These are phyloP conservation scores for Lamellibrachia columna DNA, from an alignment of 2,888 invertebrate genomes.

Conservation along the genomic window DNA sequence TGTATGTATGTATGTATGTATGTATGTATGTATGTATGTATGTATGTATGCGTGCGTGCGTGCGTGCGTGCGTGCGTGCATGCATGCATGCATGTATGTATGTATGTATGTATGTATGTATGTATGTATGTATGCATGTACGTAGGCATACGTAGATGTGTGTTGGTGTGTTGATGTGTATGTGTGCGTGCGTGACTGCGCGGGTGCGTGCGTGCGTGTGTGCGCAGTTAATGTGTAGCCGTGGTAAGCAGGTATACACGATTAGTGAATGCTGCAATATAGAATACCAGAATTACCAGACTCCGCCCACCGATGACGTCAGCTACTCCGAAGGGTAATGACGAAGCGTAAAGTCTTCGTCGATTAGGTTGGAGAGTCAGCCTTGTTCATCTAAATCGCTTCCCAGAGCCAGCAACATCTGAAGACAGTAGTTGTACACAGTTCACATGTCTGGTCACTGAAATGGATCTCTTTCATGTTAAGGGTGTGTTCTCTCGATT, in stretches of 20 bases:
- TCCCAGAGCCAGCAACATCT: background rate
- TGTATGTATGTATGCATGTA: background rate
- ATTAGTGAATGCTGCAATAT: background rate
- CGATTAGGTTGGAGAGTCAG: background rate
- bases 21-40: too few species aligned
- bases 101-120: background rate
- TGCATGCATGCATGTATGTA: background rate
- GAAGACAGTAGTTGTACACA: background rate
- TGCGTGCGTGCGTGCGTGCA: background rate
- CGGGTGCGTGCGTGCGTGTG: background rate
- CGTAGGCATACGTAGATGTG: background rate
- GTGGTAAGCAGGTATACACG: too few species aligned
- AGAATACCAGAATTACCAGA: background rate
- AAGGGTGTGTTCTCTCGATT: background rate
- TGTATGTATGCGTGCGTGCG: background rate
- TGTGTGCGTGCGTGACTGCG: background rate
- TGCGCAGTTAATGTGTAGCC: too few species aligned
- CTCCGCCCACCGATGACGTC: background rate
- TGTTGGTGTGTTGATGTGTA: background rate
- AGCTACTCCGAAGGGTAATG: background rate
- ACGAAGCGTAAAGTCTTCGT: background rate
- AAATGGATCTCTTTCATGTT: background rate
- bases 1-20: too few species aligned
- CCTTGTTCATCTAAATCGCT: background rate
- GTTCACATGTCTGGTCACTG: background rate